Conservation (phyloP, 2,113 vertebrate species). For the Melanocharis versteri region DNA sequence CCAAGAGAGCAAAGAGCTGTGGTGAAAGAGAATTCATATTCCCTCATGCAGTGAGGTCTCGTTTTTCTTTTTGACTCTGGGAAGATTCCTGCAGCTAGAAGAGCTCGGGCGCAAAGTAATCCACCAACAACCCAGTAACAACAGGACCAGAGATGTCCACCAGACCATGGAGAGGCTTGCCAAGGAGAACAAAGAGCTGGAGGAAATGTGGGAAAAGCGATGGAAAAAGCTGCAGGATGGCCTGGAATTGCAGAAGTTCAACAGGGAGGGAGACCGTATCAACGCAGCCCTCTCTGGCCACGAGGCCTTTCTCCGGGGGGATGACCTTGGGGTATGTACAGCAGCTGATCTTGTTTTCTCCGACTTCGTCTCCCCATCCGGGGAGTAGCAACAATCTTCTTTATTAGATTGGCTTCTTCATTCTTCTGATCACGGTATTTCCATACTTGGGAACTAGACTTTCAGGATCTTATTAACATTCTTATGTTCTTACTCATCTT, state of each 20-base stretch:
- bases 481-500: not conserved
- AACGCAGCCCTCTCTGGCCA: conserved; percentile 79
- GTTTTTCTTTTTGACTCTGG: not conserved
- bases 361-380: not conserved
- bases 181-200: conserved; percentile 67
- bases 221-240: conserved; percentile 70
- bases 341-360: not conserved
- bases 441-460: not conserved
- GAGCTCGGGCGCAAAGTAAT: conserved; percentile 52
- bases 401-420: not conserved
- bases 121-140: not conserved
- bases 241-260: conserved; percentile 80
- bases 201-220: conserved; percentile 72
- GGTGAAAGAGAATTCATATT: not conserved
- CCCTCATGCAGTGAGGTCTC: not conserved
- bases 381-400: not conserved
- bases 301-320: conserved; percentile 76
- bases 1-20: not conserved
- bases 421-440: not conserved
- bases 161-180: conserved; percentile 63
- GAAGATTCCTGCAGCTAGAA: conserved; percentile 62
- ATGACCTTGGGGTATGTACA: conserved; percentile 78
- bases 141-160: conserved; percentile 49
- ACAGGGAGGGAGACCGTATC: conserved; percentile 78
- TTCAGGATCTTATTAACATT: not conserved